Percentiles rank a stretch among this genome's conserved stretches.
These are phyloP conservation scores for Phylloscopus collybita DNA, from an alignment of 2,797 vertebrate genomes.

Conservation along the genomic window DNA sequence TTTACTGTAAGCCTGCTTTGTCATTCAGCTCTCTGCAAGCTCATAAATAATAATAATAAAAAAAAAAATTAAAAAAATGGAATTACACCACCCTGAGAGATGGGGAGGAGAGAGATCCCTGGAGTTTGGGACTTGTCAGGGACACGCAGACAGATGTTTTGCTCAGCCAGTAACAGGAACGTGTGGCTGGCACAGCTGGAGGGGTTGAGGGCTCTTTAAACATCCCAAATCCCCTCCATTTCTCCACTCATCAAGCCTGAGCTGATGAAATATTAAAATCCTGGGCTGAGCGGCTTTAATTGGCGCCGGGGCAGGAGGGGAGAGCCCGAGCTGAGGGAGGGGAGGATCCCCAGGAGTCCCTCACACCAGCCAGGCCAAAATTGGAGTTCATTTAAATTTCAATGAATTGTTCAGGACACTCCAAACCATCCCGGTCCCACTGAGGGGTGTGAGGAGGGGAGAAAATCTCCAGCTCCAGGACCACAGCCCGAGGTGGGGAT, in stretches of 20 bases:
- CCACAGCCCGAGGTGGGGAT: background rate
- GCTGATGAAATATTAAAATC: slow-evolving; percentile 9
- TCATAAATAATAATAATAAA: background rate
- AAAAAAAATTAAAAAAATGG: background rate
- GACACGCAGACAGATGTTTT: background rate
- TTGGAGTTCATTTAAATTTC: background rate
- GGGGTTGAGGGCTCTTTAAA: background rate
- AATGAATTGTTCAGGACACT: background rate
- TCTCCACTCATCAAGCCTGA: background rate
- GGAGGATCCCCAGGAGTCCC: background rate
- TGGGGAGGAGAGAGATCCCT: background rate
- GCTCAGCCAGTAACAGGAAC: background rate
- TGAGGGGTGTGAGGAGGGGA: background rate
- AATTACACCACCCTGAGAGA: background rate
- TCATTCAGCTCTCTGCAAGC: background rate
- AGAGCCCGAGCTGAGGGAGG: background rate
- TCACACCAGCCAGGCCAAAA: background rate
- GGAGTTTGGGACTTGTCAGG: background rate
- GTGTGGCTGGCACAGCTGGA: background rate
- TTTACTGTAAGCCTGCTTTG: slow-evolving; percentile 31
- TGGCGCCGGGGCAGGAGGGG: background rate
- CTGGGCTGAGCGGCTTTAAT: background rate
- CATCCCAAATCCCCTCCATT: background rate
- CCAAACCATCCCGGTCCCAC: background rate
- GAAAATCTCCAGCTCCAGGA: background rate